phyloP scores from a whole-genome alignment of 2,797 vertebrate genomes.

The Apodemus agrarius region DNA sequence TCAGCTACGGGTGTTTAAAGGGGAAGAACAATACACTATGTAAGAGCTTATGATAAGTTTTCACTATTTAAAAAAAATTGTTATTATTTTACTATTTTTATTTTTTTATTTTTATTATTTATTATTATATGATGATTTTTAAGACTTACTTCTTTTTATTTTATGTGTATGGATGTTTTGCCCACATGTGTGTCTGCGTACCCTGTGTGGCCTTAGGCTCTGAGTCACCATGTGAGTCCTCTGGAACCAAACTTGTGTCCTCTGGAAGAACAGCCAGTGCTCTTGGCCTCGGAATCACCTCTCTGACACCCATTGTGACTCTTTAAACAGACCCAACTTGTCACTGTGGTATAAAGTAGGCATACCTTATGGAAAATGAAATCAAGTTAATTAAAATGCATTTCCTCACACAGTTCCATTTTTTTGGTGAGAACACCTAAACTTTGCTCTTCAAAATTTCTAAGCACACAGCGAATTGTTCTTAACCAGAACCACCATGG shows the following conservation, averaged over 20 bases:
- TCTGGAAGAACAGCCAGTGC: background rate
- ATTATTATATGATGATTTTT: background rate
- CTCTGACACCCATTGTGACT: too few relatives aligned
- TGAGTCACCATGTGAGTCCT: background rate
- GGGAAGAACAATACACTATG: too few relatives aligned
- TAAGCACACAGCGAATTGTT: background rate
- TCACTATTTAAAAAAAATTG: background rate
- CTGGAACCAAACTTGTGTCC: background rate
- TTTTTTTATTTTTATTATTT: background rate
- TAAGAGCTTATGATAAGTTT: background rate
- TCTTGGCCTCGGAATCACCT: background rate
- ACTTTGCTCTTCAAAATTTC: background rate
- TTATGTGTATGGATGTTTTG: background rate
- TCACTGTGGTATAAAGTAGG: background rate
- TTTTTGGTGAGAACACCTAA: background rate
- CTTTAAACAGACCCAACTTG: background rate
- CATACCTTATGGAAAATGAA: background rate
- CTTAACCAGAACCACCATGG: background rate
- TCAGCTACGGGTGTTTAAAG: background rate
- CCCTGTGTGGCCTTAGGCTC: background rate
- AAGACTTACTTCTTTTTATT: background rate
- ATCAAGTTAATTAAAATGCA: background rate
- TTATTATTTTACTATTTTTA: background rate
- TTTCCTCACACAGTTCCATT: background rate
- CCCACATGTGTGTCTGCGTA: background rate